Conservation (phyloP, 1,140 invertebrate genomes). For the Hyles euphorbiae region DNA sequence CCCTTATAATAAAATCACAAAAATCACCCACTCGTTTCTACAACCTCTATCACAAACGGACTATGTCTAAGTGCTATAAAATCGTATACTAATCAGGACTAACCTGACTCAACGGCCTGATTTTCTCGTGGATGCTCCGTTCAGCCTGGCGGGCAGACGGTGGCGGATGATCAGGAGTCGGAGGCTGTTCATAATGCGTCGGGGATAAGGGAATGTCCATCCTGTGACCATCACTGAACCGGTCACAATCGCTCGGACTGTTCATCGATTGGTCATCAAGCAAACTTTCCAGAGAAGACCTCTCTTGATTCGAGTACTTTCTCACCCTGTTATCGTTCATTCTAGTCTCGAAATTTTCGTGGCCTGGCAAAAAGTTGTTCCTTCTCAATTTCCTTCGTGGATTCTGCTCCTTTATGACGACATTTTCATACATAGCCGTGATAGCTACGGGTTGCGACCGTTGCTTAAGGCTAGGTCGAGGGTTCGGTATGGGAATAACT, state of each 20-base stretch:
- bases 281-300: conserved; percentile 80
- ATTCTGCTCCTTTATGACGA: conserved; percentile 83
- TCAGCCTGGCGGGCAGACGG: conserved; percentile 94
- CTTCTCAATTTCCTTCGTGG: conserved; percentile 82
- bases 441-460: conserved; percentile 82
- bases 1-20: no score
- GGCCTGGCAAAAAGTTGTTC: conserved; percentile 75
- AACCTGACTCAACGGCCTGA: conserved; percentile 92
- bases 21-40: no score
- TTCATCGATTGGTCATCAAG: conserved; percentile 74
- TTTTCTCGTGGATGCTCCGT: conserved; percentile 91
- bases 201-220: conserved; percentile 83
- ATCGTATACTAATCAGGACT: conserved; percentile 49
- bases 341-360: conserved; percentile 78
- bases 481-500: conserved; percentile 59
- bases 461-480: conserved; percentile 63
- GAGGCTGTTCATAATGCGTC: conserved; percentile 92
- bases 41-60: no score
- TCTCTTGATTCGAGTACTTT: conserved; percentile 73
- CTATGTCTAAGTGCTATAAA: no score
- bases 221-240: conserved; percentile 51
- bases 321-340: conserved; percentile 54
- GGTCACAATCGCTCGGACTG: conserved; percentile 64
- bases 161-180: conserved; percentile 95
- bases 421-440: conserved; percentile 83